Percentiles rank a stretch among this genome's conserved stretches.
These are phyloP conservation scores for Matsumyia berberina DNA, from an alignment of 2,888 invertebrate species.

Conservation along the genomic window DNA sequence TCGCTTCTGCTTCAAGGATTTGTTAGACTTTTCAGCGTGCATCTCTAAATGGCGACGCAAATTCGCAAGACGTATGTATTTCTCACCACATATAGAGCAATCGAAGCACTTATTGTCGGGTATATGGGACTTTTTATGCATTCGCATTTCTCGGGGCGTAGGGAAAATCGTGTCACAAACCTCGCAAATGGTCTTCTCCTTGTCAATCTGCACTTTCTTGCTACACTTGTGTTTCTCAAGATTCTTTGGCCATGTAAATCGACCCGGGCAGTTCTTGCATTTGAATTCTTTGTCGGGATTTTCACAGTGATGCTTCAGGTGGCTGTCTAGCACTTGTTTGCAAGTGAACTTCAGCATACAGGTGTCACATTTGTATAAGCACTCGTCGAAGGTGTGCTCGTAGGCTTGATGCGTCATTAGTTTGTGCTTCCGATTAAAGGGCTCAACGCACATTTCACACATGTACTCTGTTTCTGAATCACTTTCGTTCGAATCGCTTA, in stretches of 20 bases:
- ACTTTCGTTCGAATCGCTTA: slow-evolving; percentile 82
- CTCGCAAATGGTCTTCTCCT: slow-evolving; percentile 83
- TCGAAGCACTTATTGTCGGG: slow-evolving; percentile 78
- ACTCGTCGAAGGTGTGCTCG: slow-evolving; percentile 83
- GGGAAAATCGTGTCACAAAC: slow-evolving; percentile 86
- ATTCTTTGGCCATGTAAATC: slow-evolving; percentile 82
- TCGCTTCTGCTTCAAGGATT: slow-evolving; percentile 30
- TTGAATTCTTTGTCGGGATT: slow-evolving; percentile 79
- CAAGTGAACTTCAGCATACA: slow-evolving; percentile 86
- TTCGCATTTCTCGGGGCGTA: slow-evolving; percentile 86
- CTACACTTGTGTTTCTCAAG: slow-evolving; percentile 80
- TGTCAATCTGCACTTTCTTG: slow-evolving; percentile 43
- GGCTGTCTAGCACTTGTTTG: slow-evolving; percentile 85
- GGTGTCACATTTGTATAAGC: slow-evolving; percentile 85
- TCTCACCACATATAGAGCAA: slow-evolving; percentile 74
- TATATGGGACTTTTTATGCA: slow-evolving; percentile 86
- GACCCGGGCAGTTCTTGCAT: slow-evolving; percentile 81
- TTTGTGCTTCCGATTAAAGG: slow-evolving; percentile 80
- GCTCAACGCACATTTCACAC: slow-evolving; percentile 79
- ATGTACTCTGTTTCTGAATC: slow-evolving; percentile 77
- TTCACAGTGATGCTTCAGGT: slow-evolving; percentile 84
- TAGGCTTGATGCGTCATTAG: slow-evolving; percentile 80
- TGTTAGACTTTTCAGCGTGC: slow-evolving; percentile 41
- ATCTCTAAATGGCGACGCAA: slow-evolving; percentile 70
- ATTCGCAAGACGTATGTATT: slow-evolving; percentile 66